Base-by-base conservation (phyloP, 2,797 vertebrate species). In the Benthosema pterotum region DNA sequence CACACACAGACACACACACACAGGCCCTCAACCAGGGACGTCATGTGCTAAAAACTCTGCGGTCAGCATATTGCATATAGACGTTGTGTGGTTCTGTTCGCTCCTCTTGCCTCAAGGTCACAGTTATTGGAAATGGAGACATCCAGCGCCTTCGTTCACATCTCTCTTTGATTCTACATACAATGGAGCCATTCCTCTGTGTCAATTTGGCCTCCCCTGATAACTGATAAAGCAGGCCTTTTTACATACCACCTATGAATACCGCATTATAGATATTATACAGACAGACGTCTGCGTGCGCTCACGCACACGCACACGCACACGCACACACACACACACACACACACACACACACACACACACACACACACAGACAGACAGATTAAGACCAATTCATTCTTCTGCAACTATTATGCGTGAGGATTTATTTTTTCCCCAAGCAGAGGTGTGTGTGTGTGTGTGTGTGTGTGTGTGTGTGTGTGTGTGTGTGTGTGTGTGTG, bases 101-200 rank as follows among this genome's bases (percentile, higher is more conserved):
- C 79, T 84, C 69, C 79, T 72, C 78, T 79, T 8, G 74, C 87
- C 84, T 90, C 88, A 89, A 91, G 87, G 88, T 89, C 86, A 90
- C 62, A 77, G 83, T 87, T 91, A 87, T 86, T 86, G 87, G 86
- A 91, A 89, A 91, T 89, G 80, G 87, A 89, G 89, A 89, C 86
- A 85, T 89, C 84, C 87, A 86, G 66, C 79, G 80, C 81, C 75
- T 75, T 28, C 18, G 18, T 38, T 87, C 86, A 82, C 84, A 86
- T 91, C 86, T 87, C 77, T 86, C 80, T 91, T 87, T 87, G 85
- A 86, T 85, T 83, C 78, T 78, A 2, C 69, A 71, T 86, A 91
- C 85, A 90, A 90, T 88, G 79, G 85, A 82, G 65, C 56, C 82
- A 88, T 88, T 88, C 79, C 86, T 87, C 80, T 84, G 74, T 82